Conservation (phyloP, 2,113 vertebrate species). For the Hemiprocne comata region DNA sequence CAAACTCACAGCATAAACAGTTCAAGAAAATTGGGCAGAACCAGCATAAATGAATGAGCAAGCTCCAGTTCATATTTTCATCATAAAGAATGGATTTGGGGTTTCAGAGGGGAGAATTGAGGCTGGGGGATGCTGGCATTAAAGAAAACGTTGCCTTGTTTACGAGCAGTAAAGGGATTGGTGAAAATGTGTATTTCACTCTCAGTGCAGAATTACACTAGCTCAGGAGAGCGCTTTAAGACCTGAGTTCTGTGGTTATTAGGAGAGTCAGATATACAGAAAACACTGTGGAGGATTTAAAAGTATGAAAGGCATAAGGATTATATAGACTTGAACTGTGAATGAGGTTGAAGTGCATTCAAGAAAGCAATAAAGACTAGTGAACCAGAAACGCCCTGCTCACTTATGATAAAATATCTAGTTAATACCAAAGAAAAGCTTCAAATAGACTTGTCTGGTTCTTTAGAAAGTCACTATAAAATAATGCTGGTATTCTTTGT, state of each 20-base stretch:
- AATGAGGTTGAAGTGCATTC: constrained; percentile 74
- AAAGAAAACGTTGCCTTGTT: background rate
- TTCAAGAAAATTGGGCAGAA: background rate
- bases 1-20: background rate
- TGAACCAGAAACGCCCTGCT: constrained; percentile 76
- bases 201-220: constrained; percentile 17
- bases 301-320: constrained; percentile 71
- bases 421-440: constrained; percentile 78
- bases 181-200: constrained; percentile 27
- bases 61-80: background rate
- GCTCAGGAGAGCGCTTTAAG: background rate
- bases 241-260: constrained; percentile 17
- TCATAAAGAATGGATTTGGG: background rate
- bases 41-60: background rate
- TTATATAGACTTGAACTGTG: constrained; percentile 73
- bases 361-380: constrained; percentile 75
- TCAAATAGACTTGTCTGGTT: constrained; percentile 72
- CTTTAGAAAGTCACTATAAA: constrained; percentile 75
- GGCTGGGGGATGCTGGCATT: background rate
- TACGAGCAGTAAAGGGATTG: background rate
- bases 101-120: background rate
- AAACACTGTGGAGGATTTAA: constrained; percentile 67
- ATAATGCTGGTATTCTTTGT: constrained; percentile 70
- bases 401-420: constrained; percentile 81
- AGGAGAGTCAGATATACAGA: constrained; percentile 50